Conservation (phyloP, 1,140 invertebrate species). For the Psix sp. region DNA sequence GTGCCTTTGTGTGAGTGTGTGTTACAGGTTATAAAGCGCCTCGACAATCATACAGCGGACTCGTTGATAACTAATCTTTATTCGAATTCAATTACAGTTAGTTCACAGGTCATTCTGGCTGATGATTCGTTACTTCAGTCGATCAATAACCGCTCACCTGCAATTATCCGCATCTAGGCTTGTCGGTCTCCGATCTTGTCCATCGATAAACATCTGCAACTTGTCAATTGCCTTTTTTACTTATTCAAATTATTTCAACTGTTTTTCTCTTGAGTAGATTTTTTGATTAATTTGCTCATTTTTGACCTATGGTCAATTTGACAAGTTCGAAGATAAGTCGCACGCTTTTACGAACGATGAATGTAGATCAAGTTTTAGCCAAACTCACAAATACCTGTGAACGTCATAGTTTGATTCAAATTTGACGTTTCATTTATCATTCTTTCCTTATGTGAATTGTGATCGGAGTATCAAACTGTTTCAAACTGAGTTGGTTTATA, state of each 20-base stretch:
- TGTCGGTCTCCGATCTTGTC: conserved; percentile 44
- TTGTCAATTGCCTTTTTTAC: conserved; percentile 38
- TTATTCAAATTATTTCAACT: conserved; percentile 10
- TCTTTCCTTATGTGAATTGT: conserved; percentile 20
- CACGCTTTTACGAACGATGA: conserved; percentile 34
- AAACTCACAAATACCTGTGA: conserved; percentile 40
- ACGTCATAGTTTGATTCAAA: conserved; percentile 15
- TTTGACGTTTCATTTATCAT: background rate
- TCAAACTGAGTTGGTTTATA: conserved; percentile 33
- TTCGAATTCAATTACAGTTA: conserved; percentile 66
- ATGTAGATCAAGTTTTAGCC: conserved; percentile 22
- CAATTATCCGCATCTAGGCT: conserved; percentile 40
- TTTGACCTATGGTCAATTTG: conserved; percentile 3
- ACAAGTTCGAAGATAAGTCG: conserved; percentile 15
- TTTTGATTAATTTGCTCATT: too few species aligned
- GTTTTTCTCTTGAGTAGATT: conserved; percentile 5
- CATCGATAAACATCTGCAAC: conserved; percentile 47
- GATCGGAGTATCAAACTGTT: background rate
- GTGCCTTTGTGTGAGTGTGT: conserved; percentile 70
- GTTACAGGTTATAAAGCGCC: conserved; percentile 66
- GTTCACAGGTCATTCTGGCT: conserved; percentile 74
- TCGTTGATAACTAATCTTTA: conserved; percentile 58
- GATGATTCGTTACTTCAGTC: conserved; percentile 48
- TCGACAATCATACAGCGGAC: conserved; percentile 41
- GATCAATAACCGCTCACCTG: conserved; percentile 34